Evolutionary conservation across 2,113 vertebrate species (phyloP), one percentile per base, ranked within the genome.

Genomic region (Atrichornis clamosus): DNA sequence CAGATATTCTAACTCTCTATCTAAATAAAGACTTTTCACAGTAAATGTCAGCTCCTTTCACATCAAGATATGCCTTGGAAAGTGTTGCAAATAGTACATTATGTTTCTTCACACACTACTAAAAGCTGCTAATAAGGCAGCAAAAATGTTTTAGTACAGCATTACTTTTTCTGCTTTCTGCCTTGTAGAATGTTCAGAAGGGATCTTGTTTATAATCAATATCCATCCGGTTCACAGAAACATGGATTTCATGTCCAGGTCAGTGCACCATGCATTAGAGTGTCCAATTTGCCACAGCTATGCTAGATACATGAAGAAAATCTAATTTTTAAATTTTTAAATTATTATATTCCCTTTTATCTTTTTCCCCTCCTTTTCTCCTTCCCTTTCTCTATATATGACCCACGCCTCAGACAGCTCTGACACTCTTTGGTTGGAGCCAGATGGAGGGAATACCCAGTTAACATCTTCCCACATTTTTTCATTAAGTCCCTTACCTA

Each of bases 21-120:
- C 93, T 97, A 95, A 95, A 91, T 84, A 62, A 77, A 96, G 82
- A 67, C 28, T 89, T 94, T 91, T 42, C 90, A 91, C 93, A 90
- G 82, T 80, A 93, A 93, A 95, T 69, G 82, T 94, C 90, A 95
- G 49, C 49, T 84, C 27, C 21, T 91, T 91, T 88, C 73, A 59
- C 78, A 84, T 85, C 62, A 90, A 76, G 26, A n/a, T 26, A 50
- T 81, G 53, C n/a, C 33, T 52, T 74, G 60, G 59, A 85, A 93
- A 96, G 76, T 64, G 49, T 52, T 95, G n/a, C 41, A 65, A 79
- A 97, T 74, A 92, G 81, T 77, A 91, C 56, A 72, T 87, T 94
- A 68, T 47, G 64, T 82, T 80, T 68, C 63, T 94, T 97, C 84
- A 75, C 50, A 67, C 28, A 23, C 64, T 74, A 41, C 93, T 86